Evolutionary conservation across 2,797 vertebrate genomes (phyloP).

Genomic region (Acipenser ruthenus): DNA sequence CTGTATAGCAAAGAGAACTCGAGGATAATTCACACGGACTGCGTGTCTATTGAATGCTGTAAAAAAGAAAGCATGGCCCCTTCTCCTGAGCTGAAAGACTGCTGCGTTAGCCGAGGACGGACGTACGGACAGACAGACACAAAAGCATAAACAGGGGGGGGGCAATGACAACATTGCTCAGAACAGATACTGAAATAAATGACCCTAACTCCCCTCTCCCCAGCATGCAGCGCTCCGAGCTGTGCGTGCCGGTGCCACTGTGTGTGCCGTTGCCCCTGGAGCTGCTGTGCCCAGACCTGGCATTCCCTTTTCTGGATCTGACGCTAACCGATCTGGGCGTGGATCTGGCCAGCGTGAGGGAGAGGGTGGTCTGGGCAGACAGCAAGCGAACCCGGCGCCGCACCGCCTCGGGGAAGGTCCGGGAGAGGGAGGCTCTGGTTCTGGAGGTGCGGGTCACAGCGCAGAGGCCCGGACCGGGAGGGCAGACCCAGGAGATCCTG

Average conservation of each 20-base stretch:
- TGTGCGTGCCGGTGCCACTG: constrained; percentile 55
- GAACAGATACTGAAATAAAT: background rate
- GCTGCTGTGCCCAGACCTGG: constrained; percentile 41
- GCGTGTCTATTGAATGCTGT: too few relatives aligned
- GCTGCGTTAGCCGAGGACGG: background rate
- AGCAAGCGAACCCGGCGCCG: constrained; percentile 58
- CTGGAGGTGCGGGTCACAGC: constrained; percentile 65
- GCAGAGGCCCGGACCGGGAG: constrained; percentile 50
- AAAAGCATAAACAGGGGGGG: background rate
- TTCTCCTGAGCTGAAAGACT: too few relatives aligned
- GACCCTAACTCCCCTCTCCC: background rate
- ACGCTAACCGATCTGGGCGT: constrained; percentile 56
- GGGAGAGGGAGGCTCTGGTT: constrained; percentile 61
- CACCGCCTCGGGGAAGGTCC: constrained; percentile 58
- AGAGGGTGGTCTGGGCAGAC: constrained; percentile 64
- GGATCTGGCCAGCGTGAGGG: constrained; percentile 57
- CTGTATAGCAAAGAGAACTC: too few relatives aligned
- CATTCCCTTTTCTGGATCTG: constrained; percentile 60
- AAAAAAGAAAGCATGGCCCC: too few relatives aligned
- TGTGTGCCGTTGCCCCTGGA: constrained; percentile 51
- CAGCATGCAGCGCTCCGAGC: constrained; percentile 28
- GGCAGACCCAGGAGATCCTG: constrained; percentile 53
- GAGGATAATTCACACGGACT: too few relatives aligned
- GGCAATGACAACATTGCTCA: too few relatives aligned
- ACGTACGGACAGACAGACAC: background rate